Conservation (phyloP, 2,888 invertebrate genomes). For the Drosophila parthenogenetica region DNA sequence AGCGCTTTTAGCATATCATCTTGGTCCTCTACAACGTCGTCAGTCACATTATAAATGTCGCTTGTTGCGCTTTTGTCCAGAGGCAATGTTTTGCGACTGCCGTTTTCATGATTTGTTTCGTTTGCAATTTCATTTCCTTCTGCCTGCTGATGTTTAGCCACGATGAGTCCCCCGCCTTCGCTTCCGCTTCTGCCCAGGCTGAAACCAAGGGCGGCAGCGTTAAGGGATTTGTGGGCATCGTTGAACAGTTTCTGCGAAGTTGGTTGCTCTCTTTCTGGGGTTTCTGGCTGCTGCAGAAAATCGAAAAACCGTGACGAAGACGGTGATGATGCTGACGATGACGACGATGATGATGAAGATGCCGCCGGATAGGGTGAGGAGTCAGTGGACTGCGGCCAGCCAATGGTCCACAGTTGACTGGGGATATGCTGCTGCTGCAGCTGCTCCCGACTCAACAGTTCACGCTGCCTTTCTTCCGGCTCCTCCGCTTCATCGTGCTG, state of each 20-base stretch:
- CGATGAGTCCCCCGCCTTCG: neutral
- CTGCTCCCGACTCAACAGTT: slow-evolving; percentile 57
- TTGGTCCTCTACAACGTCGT: slow-evolving; percentile 31
- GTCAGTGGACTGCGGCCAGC: slow-evolving; percentile 51
- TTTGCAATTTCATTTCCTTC: slow-evolving; percentile 75
- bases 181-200: slow-evolving; percentile 18
- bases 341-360: slow-evolving; percentile 23
- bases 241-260: slow-evolving; percentile 46
- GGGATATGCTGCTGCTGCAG: slow-evolving; percentile 67
- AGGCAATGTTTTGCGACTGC: slow-evolving; percentile 43
- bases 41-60: slow-evolving; percentile 33
- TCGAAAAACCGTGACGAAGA: slow-evolving; percentile 60
- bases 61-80: slow-evolving; percentile 49
- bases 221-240: slow-evolving; percentile 70
- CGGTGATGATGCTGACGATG: too few species aligned
- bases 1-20: slow-evolving; percentile 42
- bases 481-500: slow-evolving; percentile 43
- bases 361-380: slow-evolving; percentile 19
- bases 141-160: slow-evolving; percentile 51
- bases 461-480: slow-evolving; percentile 43
- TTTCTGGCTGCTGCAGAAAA: slow-evolving; percentile 60
- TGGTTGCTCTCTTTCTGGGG: slow-evolving; percentile 22
- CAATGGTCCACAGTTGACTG: slow-evolving; percentile 66
- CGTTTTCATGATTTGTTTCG: slow-evolving; percentile 72
- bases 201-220: slow-evolving; percentile 43